A percentile compares a stretch with the other conserved stretches of the same genome.
These are phyloP conservation scores for Halesus radiatus DNA, from an alignment of 1,140 invertebrate species.

Conservation along the genomic window DNA sequence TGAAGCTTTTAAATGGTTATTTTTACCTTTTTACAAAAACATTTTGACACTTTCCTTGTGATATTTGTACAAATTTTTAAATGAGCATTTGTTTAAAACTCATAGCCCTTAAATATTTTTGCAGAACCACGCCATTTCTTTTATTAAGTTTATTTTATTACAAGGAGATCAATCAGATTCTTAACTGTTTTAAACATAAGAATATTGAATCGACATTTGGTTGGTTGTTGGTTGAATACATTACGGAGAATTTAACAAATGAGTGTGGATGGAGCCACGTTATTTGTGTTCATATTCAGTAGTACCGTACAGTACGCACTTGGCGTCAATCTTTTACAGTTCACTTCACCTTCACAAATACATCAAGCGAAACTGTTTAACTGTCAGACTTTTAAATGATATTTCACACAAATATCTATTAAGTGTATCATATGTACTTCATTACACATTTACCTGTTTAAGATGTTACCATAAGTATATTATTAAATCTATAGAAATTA, in stretches of 20 bases:
- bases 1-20: slow-evolving; percentile 17
- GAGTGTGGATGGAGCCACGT: slow-evolving; percentile 1
- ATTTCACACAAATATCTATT: slow-evolving; percentile 32
- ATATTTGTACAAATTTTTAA: slow-evolving; percentile 31
- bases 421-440: slow-evolving; percentile 40
- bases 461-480: slow-evolving; percentile 53
- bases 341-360: slow-evolving; percentile 10
- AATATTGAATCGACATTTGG: not conserved
- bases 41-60: slow-evolving; percentile 6
- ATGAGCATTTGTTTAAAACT: slow-evolving; percentile 8
- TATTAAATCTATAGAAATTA: slow-evolving; percentile 56
- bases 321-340: not conserved
- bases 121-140: not conserved
- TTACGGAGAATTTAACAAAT: not conserved
- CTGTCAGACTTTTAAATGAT: slow-evolving; percentile 39
- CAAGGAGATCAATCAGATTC: too few species aligned
- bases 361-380: slow-evolving; percentile 3
- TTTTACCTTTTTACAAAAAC: not conserved
- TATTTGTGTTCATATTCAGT: slow-evolving; percentile 23
- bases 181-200: too few species aligned
- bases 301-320: not conserved
- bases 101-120: slow-evolving; percentile 27
- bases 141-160: too few species aligned
- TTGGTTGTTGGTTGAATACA: not conserved
- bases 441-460: slow-evolving; percentile 43